These are phyloP conservation scores for Takifugu rubripes DNA, from an alignment of 2,797 vertebrate genomes.

Conservation along the genomic window DNA sequence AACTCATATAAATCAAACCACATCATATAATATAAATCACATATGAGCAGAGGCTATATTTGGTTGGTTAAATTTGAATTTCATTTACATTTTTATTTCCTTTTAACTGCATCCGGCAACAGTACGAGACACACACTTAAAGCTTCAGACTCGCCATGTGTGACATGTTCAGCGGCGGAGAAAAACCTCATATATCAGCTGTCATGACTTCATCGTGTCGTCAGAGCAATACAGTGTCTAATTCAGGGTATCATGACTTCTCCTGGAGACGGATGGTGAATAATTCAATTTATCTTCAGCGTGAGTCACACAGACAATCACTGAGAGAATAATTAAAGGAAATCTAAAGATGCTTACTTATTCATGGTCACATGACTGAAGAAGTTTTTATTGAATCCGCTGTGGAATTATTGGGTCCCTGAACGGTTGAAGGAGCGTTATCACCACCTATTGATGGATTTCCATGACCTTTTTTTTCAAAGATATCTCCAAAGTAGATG, in stretches of 20 bases:
- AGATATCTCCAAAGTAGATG: too few relatives aligned
- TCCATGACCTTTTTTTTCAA: too few relatives aligned
- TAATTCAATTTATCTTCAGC: slow-evolving; percentile 22
- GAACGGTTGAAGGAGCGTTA: neutral
- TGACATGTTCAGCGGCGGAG: slow-evolving; percentile 27
- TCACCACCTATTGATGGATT: too few relatives aligned
- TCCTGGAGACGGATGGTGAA: slow-evolving; percentile 50
- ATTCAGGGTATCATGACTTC: slow-evolving; percentile 55
- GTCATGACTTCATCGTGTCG: slow-evolving; percentile 54
- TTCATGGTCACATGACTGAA: slow-evolving; percentile 8
- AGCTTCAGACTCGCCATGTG: neutral
- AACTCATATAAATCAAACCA: too few relatives aligned
- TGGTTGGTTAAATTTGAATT: too few relatives aligned
- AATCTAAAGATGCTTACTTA: neutral
- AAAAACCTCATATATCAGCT: slow-evolving; percentile 30
- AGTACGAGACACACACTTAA: too few relatives aligned
- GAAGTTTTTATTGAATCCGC: neutral
- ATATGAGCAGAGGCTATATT: too few relatives aligned
- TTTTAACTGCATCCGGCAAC: too few relatives aligned
- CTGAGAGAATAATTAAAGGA: neutral
- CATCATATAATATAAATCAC: too few relatives aligned
- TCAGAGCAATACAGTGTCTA: slow-evolving; percentile 51
- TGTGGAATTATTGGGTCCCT: neutral
- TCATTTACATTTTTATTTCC: too few relatives aligned
- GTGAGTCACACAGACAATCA: slow-evolving; percentile 5